A percentile compares a stretch with the other conserved stretches of the same genome.
These are phyloP conservation scores for Coptodon bakossiorum DNA, from an alignment of 2,113 vertebrate species.

Conservation along the genomic window DNA sequence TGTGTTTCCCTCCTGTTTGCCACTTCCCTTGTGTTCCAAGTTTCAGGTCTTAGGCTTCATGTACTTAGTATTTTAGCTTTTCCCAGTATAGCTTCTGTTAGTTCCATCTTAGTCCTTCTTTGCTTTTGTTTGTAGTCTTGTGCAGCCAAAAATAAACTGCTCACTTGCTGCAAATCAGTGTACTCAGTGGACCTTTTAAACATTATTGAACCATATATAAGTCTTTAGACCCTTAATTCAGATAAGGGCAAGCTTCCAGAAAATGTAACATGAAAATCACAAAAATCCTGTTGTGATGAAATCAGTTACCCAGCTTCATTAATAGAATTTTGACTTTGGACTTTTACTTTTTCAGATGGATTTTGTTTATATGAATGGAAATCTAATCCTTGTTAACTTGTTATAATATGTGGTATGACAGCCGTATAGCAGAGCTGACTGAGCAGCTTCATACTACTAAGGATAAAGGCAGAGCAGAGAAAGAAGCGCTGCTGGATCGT, in stretches of 20 bases:
- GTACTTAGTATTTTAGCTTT: not conserved
- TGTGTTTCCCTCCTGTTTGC: not conserved
- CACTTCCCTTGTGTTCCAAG: not conserved
- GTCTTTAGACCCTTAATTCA: not conserved
- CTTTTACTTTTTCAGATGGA: not conserved
- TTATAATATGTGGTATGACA: constrained; percentile 31
- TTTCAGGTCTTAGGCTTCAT: not conserved
- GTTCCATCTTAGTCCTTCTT: not conserved
- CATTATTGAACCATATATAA: not conserved
- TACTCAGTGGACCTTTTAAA: not conserved
- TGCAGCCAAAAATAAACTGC: not conserved
- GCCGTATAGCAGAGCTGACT: constrained; percentile 75
- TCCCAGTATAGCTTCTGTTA: not conserved
- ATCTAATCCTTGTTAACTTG: not conserved
- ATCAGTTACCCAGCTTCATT: not conserved
- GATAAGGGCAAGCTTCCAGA: not conserved
- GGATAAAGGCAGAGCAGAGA: constrained; percentile 74
- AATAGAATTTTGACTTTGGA: not conserved
- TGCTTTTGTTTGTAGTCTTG: not conserved
- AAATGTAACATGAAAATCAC: not conserved
- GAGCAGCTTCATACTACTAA: constrained; percentile 75
- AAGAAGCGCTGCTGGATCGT: constrained; percentile 70
- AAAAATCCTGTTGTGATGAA: not conserved
- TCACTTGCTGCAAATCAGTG: not conserved
- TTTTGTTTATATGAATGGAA: not conserved